Evolutionary conservation across 2,888 invertebrate genomes (phyloP), one percentile per base, ranked within the genome.

Genomic region (Branchipolynoe longqiensis): DNA sequence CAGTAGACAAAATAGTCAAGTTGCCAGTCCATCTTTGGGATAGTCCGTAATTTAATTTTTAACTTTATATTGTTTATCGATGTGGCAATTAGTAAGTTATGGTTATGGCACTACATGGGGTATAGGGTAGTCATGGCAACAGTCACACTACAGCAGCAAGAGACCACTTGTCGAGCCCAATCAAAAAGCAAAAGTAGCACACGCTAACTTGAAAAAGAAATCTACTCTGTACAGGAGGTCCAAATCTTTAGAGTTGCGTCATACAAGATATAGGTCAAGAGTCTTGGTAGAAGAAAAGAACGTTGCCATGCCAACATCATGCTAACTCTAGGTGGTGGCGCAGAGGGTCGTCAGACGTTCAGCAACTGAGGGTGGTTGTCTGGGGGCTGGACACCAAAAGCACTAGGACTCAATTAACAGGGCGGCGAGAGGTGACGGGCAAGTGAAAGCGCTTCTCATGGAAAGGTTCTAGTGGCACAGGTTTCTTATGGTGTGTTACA

Each of bases 161-260:
- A 62, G 22, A 58, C n/a, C 18, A 69, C 69, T 38, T 36, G 69
- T 69, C 69, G 18, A 14, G 14, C 36, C 36, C n/a, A 36, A 69
- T 36, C 36, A 38, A 36, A 33, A 33, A 33, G 18, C 69, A n/a
- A 33, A 69, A 69, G 69, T 69, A 14, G 69, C 69, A 69, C 69
- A 69, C 69, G 33, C 69, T 69, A 69, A 69, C 69, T 38, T 33
- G 33, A 69, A 69, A 69, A 69, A 69, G 48, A 12, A 8, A 6
- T 36, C 69, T 69, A 69, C 69, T 69, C 69, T 69, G 33, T 69
- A 69, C 69, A 69, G 8, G 36, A 69, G 64, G 69, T 33, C 69
- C 69, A 69, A 69, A 69, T 69, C 69, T 36, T 69, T 36, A 69
- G 69, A 69, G 69, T 69, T 69, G 69, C 69, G 69, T 69, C 69